phyloP scores from a whole-genome alignment of 1,140 invertebrate genomes.

The Achroia grisella region DNA sequence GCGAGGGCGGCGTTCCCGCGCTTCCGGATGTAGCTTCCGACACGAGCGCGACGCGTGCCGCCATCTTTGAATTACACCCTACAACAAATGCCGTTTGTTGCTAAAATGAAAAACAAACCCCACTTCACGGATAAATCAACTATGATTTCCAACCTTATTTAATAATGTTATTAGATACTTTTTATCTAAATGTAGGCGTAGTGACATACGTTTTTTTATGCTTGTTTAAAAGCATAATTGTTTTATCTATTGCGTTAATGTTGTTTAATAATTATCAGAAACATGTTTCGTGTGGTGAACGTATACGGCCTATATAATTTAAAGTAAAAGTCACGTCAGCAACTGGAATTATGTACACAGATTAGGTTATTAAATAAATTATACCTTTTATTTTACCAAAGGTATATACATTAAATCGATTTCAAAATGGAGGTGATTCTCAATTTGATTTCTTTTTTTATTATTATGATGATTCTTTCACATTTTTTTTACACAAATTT shows the following conservation, averaged over 20 bases:
- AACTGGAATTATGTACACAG: neutral
- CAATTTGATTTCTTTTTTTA: too few species aligned
- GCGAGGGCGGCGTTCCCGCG: conserved; percentile 46
- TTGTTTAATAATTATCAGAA: conserved; percentile 64
- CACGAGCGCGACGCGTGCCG: conserved; percentile 63
- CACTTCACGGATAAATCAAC: neutral
- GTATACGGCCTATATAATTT: conserved; percentile 38
- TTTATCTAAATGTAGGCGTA: neutral
- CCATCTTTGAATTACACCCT: conserved; percentile 63
- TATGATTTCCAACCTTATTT: neutral
- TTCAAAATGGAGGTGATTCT: too few species aligned
- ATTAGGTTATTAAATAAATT: too few species aligned
- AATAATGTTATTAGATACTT: neutral
- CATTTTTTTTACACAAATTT: too few species aligned
- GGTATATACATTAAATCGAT: too few species aligned
- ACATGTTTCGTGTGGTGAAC: conserved; percentile 38
- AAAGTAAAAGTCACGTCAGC: conserved; percentile 39
- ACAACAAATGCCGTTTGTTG: conserved; percentile 47
- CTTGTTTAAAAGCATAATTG: conserved; percentile 29
- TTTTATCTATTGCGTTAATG: conserved; percentile 60
- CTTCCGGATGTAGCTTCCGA: conserved; percentile 60
- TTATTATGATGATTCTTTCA: too few species aligned
- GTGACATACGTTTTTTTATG: conserved; percentile 11
- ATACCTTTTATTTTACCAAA: too few species aligned
- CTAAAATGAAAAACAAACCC: conserved; percentile 39